Base-by-base conservation (phyloP, 2,797 vertebrate species). In the Trichosurus vulpecula region DNA sequence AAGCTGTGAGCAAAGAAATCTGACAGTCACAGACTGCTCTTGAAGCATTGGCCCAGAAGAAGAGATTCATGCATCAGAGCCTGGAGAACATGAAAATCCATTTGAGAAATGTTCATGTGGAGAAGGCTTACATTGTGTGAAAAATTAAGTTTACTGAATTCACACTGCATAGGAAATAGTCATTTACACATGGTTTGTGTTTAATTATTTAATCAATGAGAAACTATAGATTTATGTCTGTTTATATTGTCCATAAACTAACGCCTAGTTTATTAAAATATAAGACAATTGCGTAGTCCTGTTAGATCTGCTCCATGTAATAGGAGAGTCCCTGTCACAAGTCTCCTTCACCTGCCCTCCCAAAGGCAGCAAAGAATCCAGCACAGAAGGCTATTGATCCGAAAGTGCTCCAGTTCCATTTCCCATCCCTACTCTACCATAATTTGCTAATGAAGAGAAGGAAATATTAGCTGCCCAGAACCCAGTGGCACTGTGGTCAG, bases 151-250 rank as follows among this genome's bases (percentile, higher is more conserved):
- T 93, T 96, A 91, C 10, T 94, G 92, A 96, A 95, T 96, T 96
- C 54, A 61, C 52, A 81, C 61, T 92, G 58, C 93, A 93, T 95
- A 95, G 91, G 81, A 97, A 96, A 92, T 87, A 66, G 90, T 94
- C 89, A 97, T 97, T 97, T 97, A 95, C 74, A 95, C 90, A 96
- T 96, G 91, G 97, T 92, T 95, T 96, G 92, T 92, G 92, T 94
- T 98, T 97, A 98, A 97, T 97, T 97, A 92, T 57, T 96, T 96
- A 97, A 97, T 96, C 89, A 54, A 94, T 97, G 96, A 94, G 93
- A 96, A 96, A 94, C 93, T 94, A 96, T 52, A 94, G 95, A 95
- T 97, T 97, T 96, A 58, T 90, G 53, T 95, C 81, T 96, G 54
- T 93, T 97, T 96, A 93, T 93, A 58, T 61, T 94, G 89, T 93